Percentiles rank a stretch among this genome's conserved stretches.
Conservation (phyloP, 1,140 invertebrate genomes). For the Antheraea mylitta region DNA sequence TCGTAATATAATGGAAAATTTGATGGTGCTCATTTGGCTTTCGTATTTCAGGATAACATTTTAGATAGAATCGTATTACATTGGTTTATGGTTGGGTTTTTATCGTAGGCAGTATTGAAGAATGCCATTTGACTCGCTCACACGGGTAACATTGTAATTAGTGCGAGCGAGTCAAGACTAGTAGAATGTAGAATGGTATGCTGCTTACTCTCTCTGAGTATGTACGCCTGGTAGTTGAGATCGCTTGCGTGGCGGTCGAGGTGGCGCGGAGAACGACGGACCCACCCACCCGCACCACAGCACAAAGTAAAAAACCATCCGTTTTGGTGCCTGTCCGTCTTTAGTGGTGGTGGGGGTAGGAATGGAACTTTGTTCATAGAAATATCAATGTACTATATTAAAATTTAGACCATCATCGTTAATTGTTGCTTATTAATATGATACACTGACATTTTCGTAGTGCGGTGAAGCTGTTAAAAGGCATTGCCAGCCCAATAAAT, state of each 20-base stretch:
- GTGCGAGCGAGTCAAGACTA: conserved; percentile 39
- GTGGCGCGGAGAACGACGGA: conserved; percentile 58
- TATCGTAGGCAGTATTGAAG: conserved; percentile 19
- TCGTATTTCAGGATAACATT: conserved; percentile 9
- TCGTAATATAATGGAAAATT: conserved; percentile 37
- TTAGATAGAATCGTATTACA: conserved; percentile 34
- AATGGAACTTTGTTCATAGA: no score
- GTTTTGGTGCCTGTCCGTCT: not conserved
- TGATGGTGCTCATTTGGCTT: conserved; percentile 37
- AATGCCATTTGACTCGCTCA: conserved; percentile 37
- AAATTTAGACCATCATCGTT: no score
- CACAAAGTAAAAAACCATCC: conserved; percentile 7
- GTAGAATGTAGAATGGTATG: conserved; percentile 30
- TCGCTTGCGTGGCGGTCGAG: conserved; percentile 74
- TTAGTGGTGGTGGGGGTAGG: no score
- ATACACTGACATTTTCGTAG: no score
- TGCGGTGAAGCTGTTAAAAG: no score
- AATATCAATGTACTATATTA: no score
- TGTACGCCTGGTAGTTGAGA: conserved; percentile 65
- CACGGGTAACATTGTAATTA: conserved; percentile 35
- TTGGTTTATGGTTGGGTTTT: conserved; percentile 18
- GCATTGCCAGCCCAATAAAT: no score
- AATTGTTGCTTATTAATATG: no score
- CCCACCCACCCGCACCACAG: conserved; percentile 20
- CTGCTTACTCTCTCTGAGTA: conserved; percentile 28